Evolutionary conservation across 2,888 invertebrate genomes (phyloP).

Genomic region (Zygogramma bicolorata): DNA sequence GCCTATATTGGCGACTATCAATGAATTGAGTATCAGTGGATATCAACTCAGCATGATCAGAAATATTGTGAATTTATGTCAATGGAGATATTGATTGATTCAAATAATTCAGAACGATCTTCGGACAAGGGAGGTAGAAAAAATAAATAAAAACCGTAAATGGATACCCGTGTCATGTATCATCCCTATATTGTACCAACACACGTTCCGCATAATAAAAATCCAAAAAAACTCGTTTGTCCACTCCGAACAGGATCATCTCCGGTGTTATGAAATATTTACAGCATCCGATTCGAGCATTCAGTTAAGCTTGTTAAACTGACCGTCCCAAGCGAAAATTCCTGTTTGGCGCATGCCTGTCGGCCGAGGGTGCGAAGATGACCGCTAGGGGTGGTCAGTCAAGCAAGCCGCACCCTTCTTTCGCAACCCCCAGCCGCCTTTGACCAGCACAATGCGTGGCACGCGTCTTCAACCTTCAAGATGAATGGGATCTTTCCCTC

Average conservation of each 20-base stretch:
- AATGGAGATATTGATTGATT: too few species aligned
- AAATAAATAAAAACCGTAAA: too few species aligned
- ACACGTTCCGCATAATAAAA: not conserved
- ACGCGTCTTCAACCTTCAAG: slow-evolving; percentile 54
- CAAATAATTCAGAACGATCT: too few species aligned
- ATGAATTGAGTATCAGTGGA: too few species aligned
- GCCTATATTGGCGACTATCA: too few species aligned
- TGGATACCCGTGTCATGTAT: too few species aligned
- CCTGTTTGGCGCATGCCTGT: slow-evolving; percentile 48
- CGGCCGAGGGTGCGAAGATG: slow-evolving; percentile 18
- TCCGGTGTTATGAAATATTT: slow-evolving; percentile 34
- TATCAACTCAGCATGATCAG: too few species aligned
- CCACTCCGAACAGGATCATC: slow-evolving; percentile 31
- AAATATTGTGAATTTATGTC: too few species aligned
- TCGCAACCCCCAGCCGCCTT: slow-evolving; percentile 46
- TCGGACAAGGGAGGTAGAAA: too few species aligned
- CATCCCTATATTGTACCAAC: not conserved
- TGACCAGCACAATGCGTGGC: slow-evolving; percentile 49
- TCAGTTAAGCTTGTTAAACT: slow-evolving; percentile 49
- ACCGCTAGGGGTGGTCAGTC: slow-evolving; percentile 60
- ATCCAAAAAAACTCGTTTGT: slow-evolving; percentile 16
- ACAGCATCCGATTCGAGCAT: slow-evolving; percentile 45
- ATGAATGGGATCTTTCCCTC: slow-evolving; percentile 40
- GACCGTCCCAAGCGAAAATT: slow-evolving; percentile 28
- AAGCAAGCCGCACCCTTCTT: slow-evolving; percentile 59